Base-by-base conservation (phyloP, 2,113 vertebrate genomes). In the Trematomus loennbergii region DNA sequence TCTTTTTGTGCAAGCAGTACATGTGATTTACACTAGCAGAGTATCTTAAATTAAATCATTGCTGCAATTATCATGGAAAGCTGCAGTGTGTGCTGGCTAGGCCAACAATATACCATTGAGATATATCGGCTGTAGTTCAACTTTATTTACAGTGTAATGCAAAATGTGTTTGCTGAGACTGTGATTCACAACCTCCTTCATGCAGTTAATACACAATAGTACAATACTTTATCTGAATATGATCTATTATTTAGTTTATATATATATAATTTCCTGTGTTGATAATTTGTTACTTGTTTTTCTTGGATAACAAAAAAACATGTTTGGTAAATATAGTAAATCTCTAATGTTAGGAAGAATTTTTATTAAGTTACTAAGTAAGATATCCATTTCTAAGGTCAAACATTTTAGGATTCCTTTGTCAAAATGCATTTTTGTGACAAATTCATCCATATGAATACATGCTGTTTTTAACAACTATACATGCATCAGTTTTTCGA, bases 1-100 rank as follows among this genome's bases (percentile, higher is more conserved):
- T 69, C 50, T 45, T 71, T 59, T 7, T 71, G 57, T 18, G 63
- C 43, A 58, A 75, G 52, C 8, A 66, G 77, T 54, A 40, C 36
- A 18, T 33, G 2, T 6, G 2, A 1, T 45, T 73, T 45, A 25
- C 33, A 22, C 12, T 48, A 4, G 12, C 69, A 64, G 48, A 61
- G 55, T 63, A 29, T 25, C 12, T 18, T 13, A 40, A 18, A 11
- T 40, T 9, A 7, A 40, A 40, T 40, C 22, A 20, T 5, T 25
- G 20, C 25, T 66, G 67, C 55, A 45, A 45, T 62, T 67, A 15
- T 25, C 1, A 33, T 46, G 45, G 17, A 65, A 72, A 59, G 46
- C 11, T 53, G 7, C 20, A 20, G 1, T 11, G 12, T 69, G 43
- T 49, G 5, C 22, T 54, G 22, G 22, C 69, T 62, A 17, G 22